Percentiles rank a stretch among this genome's conserved stretches.
Evolutionary conservation across 1,140 invertebrate genomes (phyloP).

Genomic region (Dendrolimus kikuchii): DNA sequence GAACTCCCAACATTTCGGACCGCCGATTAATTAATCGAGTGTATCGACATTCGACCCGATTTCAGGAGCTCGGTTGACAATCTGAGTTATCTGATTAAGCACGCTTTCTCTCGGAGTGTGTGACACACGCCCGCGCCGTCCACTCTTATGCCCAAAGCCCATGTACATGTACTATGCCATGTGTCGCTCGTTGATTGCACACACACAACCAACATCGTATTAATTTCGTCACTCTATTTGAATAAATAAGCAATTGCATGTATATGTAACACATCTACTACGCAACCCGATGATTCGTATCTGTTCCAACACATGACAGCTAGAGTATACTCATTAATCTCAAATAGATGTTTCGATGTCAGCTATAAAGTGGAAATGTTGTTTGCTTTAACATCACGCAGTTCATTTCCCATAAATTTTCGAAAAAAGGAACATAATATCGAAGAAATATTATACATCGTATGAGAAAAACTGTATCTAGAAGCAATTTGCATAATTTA

Average conservation of each 20-base stretch:
- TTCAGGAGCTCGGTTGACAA: slow-evolving; percentile 70
- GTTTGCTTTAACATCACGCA: background rate
- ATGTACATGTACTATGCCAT: too few species aligned
- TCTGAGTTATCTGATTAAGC: slow-evolving; percentile 70
- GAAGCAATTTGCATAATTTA: too few species aligned
- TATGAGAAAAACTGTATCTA: too few species aligned
- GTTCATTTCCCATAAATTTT: too few species aligned
- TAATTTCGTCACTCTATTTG: slow-evolving; percentile 62
- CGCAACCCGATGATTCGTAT: slow-evolving; percentile 33
- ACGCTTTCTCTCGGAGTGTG: slow-evolving; percentile 61
- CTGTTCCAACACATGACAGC: slow-evolving; percentile 24
- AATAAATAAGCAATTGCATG: slow-evolving; percentile 58
- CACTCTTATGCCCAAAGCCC: slow-evolving; percentile 23
- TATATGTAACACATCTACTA: slow-evolving; percentile 29
- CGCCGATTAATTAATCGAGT: slow-evolving; percentile 70
- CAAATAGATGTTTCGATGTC: slow-evolving; percentile 1
- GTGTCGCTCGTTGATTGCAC: slow-evolving; percentile 32
- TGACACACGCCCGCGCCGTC: slow-evolving; percentile 26
- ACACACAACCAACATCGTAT: slow-evolving; percentile 45
- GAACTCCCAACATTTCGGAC: slow-evolving; percentile 51
- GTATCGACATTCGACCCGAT: slow-evolving; percentile 69
- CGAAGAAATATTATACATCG: too few species aligned
- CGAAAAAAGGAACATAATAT: too few species aligned
- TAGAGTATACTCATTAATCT: slow-evolving; percentile 28
- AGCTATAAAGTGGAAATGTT: slow-evolving; percentile 2